Base-by-base conservation (phyloP, 1,140 invertebrate genomes). In the Chrysomallon squamiferum region DNA sequence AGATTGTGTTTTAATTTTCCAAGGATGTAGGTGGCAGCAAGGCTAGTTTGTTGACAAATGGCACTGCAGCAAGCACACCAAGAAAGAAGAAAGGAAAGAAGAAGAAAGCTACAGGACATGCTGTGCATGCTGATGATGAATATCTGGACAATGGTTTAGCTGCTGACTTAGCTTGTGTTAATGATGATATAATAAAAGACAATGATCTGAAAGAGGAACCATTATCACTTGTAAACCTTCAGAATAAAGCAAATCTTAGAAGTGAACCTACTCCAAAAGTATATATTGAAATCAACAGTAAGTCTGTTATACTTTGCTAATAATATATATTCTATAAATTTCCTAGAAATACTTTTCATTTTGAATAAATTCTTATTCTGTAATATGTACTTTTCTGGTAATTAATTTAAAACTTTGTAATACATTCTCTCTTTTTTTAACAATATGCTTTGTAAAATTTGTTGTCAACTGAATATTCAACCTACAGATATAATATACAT, bases 201-300 rank as follows among this genome's bases (percentile, higher is more conserved):
- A 69, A 74, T 38, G 65, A 75, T 15, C 69, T 77, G 27, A 71
- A 72, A 20, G 70, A 71, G 11, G 52, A 59, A 25, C 60, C 62
- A 15, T n/a, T 35, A 18, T 54, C 54, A n/a, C 35, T 69, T 15
- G 70, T 73, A 2, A 67, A 69, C 20, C 59, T 70, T 25, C 74
- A 72, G 2, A 69, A 72, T 38, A 64, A 69, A 11, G 63, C 57
- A 38, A 64, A 73, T 54, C 50, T 82, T 1, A 68, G 72, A 22
- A 81, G 79, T 71, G 79, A 81, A 57, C 79, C 80, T 29, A 65
- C 73, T 25, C 73, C 76, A 9, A 81, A 81, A 66, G 71, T 82
- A 50, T 82, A 76, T 60, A 76, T 82, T 50, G 80, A 82, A 71
- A 78, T 76, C 33, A 76, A 72, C 50, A 69, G 80, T 80, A 65